phyloP scores from a whole-genome alignment of 1,140 invertebrate genomes.

The Leptinotarsa undecemlineata region DNA sequence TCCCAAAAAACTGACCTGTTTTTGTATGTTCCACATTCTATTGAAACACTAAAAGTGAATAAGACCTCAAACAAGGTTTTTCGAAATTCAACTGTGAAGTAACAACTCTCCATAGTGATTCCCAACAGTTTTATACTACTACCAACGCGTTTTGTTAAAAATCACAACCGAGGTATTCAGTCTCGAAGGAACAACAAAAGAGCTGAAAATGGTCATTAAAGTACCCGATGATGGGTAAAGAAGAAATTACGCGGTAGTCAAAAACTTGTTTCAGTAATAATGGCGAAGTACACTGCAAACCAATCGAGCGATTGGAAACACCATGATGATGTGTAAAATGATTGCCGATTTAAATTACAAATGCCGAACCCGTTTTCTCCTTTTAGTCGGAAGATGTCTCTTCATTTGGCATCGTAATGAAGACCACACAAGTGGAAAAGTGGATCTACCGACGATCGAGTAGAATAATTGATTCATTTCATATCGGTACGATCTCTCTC shows the following conservation, averaged over 20 bases:
- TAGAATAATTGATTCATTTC: constrained; percentile 24
- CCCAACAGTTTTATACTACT: too few species aligned
- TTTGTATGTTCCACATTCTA: too few species aligned
- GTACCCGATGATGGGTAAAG: not conserved
- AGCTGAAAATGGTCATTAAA: not conserved
- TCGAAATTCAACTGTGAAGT: too few species aligned
- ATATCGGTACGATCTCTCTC: constrained; percentile 6
- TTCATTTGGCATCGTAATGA: constrained; percentile 8
- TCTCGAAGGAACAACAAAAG: too few species aligned
- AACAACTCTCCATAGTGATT: too few species aligned
- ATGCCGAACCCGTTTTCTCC: constrained; percentile 12
- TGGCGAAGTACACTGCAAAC: not conserved
- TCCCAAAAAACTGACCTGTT: too few species aligned
- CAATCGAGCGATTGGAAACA: constrained; percentile 1
- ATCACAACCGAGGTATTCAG: too few species aligned
- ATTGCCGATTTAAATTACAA: constrained; percentile 11
- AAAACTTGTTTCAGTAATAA: not conserved
- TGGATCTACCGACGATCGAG: constrained; percentile 7
- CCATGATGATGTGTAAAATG: constrained; percentile 3
- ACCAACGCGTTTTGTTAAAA: too few species aligned
- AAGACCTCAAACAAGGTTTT: too few species aligned
- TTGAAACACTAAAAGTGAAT: too few species aligned
- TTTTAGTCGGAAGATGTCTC: constrained; percentile 12
- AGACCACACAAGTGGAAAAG: constrained; percentile 26
- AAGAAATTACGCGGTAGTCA: not conserved